A percentile compares a stretch with the other conserved stretches of the same genome.
Evolutionary conservation across 2,797 vertebrate genomes (phyloP).

Genomic region (Phaenicophaeus curvirostris): DNA sequence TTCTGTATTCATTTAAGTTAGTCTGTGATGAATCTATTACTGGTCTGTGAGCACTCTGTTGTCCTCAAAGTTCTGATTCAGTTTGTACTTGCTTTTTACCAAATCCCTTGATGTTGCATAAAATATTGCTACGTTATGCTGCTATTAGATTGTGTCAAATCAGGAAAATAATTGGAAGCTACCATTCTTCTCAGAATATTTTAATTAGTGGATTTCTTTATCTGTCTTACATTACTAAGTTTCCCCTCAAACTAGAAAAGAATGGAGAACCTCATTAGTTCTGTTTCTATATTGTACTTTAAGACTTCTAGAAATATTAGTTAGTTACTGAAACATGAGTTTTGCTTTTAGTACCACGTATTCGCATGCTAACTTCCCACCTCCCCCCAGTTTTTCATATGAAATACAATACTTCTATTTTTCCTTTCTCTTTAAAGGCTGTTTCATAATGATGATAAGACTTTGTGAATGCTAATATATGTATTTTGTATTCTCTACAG

Average conservation of each 20-base stretch:
- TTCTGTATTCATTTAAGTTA: background rate
- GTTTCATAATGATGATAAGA: background rate
- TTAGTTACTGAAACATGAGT: slow-evolving; percentile 13
- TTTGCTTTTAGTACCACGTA: background rate
- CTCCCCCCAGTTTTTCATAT: background rate
- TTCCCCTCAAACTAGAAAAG: slow-evolving; percentile 56
- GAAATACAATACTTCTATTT: background rate
- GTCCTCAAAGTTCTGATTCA: background rate
- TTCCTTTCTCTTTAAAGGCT: slow-evolving; percentile 27
- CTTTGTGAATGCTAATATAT: slow-evolving; percentile 49
- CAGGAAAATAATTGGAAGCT: slow-evolving; percentile 73
- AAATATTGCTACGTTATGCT: slow-evolving; percentile 51
- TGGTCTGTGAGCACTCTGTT: background rate
- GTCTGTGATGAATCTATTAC: background rate
- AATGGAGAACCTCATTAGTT: slow-evolving; percentile 58
- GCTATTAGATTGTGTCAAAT: slow-evolving; percentile 69
- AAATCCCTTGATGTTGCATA: slow-evolving; percentile 37
- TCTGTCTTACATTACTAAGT: slow-evolving; percentile 68
- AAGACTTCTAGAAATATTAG: background rate
- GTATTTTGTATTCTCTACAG: slow-evolving; percentile 36
- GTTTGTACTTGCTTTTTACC: slow-evolving; percentile 5
- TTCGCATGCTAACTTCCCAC: background rate
- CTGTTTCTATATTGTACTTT: background rate
- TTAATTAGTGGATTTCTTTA: slow-evolving; percentile 74
- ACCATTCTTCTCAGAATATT: slow-evolving; percentile 65